Percentiles rank a stretch among this genome's conserved stretches.
These are phyloP conservation scores for Prionchulus punctatus DNA, from an alignment of 2,888 invertebrate species.

Conservation along the genomic window DNA sequence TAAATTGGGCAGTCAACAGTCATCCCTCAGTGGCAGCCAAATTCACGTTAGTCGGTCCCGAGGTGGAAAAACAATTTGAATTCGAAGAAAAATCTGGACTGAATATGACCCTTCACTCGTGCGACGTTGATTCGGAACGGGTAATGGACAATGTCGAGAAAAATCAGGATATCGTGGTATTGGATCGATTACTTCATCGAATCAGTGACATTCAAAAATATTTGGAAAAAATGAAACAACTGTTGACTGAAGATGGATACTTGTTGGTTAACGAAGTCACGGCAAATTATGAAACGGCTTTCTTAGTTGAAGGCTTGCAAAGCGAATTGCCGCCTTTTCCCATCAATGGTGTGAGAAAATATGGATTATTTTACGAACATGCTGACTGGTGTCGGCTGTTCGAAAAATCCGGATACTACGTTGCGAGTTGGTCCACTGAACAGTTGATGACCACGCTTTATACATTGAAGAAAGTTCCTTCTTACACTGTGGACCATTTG, in stretches of 20 bases:
- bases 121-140: not conserved
- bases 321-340: too few species aligned
- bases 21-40: slow-evolving; percentile 27
- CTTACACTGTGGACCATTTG: too few species aligned
- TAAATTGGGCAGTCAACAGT: too few species aligned
- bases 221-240: slow-evolving; percentile 18
- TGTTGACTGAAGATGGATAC: slow-evolving; percentile 34
- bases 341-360: slow-evolving; percentile 17
- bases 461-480: slow-evolving; percentile 8
- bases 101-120: not conserved
- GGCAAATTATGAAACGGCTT: slow-evolving; percentile 21
- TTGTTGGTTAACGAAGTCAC: slow-evolving; percentile 36
- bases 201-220: slow-evolving; percentile 24
- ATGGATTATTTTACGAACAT: slow-evolving; percentile 22
- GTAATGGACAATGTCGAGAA: slow-evolving; percentile 17
- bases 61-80: slow-evolving; percentile 18
- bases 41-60: slow-evolving; percentile 17
- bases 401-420: slow-evolving; percentile 22
- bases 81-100: not conserved
- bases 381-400: slow-evolving; percentile 21
- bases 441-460: slow-evolving; percentile 11
- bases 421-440: slow-evolving; percentile 4
- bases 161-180: slow-evolving; percentile 24
- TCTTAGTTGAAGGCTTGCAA: too few species aligned
- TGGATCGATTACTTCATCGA: slow-evolving; percentile 24